Conservation (phyloP, 2,113 vertebrate species). For the Crotalus viridis region DNA sequence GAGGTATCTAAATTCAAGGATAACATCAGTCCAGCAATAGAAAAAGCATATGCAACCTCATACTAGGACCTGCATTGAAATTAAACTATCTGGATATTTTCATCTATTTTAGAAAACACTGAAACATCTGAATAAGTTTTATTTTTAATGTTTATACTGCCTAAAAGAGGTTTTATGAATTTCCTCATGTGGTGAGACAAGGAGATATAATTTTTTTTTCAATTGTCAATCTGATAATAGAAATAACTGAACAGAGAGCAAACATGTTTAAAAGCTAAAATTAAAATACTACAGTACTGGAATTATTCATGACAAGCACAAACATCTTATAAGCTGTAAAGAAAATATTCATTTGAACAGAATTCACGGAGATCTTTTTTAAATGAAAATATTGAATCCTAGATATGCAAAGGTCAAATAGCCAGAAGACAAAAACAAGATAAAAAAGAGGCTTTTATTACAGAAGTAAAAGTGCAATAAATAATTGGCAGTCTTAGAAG, state of each 20-base stretch:
- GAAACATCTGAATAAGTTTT: not conserved
- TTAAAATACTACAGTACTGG: not conserved
- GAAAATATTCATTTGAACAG: constrained; percentile 13
- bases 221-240: not conserved
- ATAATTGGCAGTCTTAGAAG: constrained; percentile 24
- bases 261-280: not conserved
- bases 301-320: not conserved
- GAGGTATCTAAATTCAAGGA: not conserved
- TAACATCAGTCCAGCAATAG: not conserved
- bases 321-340: not conserved
- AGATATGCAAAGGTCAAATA: constrained; percentile 31
- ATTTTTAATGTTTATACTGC: not conserved
- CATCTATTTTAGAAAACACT: not conserved
- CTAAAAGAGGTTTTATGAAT: not conserved
- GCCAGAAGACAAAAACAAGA: constrained; percentile 40
- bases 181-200: not conserved
- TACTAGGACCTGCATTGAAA: not conserved
- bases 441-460: constrained; percentile 54
- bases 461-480: constrained; percentile 31
- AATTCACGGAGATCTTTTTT: constrained; percentile 7
- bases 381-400: not conserved
- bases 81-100: not conserved
- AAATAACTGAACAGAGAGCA: not conserved
- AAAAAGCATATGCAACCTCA: not conserved
- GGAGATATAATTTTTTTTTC: not conserved